Evolutionary conservation across 2,113 vertebrate genomes (phyloP).

Genomic region (Dolichallabes microphthalmus): DNA sequence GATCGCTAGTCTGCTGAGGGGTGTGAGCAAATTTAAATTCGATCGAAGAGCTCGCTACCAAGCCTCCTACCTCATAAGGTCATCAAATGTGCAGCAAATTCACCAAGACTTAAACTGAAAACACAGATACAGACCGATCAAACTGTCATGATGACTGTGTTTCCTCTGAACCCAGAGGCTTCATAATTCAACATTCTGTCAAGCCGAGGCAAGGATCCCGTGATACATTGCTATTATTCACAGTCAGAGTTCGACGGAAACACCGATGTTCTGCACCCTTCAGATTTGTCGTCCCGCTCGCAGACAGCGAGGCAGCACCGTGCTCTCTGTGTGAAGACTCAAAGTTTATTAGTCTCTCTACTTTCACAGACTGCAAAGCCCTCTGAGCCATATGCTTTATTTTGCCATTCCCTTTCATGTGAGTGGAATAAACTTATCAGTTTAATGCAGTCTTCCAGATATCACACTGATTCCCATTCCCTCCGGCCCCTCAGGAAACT

Average conservation of each 20-base stretch:
- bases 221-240: constrained; percentile 56
- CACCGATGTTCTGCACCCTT: constrained; percentile 52
- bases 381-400: constrained; percentile 69
- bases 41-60: background rate
- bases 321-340: constrained; percentile 60
- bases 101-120: background rate
- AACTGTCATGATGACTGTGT: background rate
- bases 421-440: constrained; percentile 73
- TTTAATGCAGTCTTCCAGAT: constrained; percentile 68
- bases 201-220: constrained; percentile 55
- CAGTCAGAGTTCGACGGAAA: constrained; percentile 54
- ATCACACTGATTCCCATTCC: constrained; percentile 68
- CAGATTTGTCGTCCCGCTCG: constrained; percentile 62
- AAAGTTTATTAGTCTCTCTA: constrained; percentile 68
- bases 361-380: constrained; percentile 61
- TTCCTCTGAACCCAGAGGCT: background rate
- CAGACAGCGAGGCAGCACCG: constrained; percentile 47
- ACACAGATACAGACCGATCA: background rate
- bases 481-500: constrained; percentile 68
- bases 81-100: background rate
- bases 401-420: constrained; percentile 76
- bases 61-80: background rate
- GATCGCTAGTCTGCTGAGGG: background rate
- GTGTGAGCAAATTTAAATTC: background rate
- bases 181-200: constrained; percentile 29